Evolutionary conservation across 2,113 vertebrate species (phyloP), one percentile per base, ranked within the genome.

Genomic region (Otus sunia): DNA sequence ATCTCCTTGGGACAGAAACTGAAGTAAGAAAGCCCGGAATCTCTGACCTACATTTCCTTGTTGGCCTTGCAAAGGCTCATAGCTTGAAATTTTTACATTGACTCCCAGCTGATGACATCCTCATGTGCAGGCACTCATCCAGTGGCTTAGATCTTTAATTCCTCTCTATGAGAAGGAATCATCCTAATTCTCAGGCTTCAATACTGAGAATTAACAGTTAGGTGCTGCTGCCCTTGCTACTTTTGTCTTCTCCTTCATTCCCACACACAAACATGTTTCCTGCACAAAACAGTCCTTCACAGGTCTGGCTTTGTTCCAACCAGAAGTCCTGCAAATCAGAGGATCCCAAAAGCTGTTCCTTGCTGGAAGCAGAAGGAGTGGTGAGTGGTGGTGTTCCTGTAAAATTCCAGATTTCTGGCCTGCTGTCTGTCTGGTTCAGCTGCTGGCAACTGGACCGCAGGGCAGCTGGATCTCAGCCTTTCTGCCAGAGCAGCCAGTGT

Each of bases 231-330:
- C 25, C 20, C 17, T 69, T 74, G 14, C 83, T 78, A 4, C 11
- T 5, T 75, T 26, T 43, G 22, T 41, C 26, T 66, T 75, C 20
- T 15, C 10, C 30, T 82, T 92, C 17, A 23, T 85, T 63, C 10
- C 29, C 15, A 3, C 22, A 41, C 6, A 36, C 9, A n/a, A 32
- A 37, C 8, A 60, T 0, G 0, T 72, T 85, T 94, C 56, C 52
- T 55, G 16, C 25, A 75, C 18, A 53, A 68, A 56, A 10, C 5
- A 59, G 10, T 64, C 25, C 13, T 81, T 73, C 18, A 17, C 56
- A 82, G n/a, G 8, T 71, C 66, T 79, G 47, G 15, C 30, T 82
- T 71, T 76, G 5, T 88, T 94, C 60, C 62, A 53, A 7, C 17
- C 17, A 37, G 13, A 82, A 63, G 18, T 75, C 8, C 27, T 82